Conservation (phyloP, 2,113 vertebrate species). For the Nettapus auritus region DNA sequence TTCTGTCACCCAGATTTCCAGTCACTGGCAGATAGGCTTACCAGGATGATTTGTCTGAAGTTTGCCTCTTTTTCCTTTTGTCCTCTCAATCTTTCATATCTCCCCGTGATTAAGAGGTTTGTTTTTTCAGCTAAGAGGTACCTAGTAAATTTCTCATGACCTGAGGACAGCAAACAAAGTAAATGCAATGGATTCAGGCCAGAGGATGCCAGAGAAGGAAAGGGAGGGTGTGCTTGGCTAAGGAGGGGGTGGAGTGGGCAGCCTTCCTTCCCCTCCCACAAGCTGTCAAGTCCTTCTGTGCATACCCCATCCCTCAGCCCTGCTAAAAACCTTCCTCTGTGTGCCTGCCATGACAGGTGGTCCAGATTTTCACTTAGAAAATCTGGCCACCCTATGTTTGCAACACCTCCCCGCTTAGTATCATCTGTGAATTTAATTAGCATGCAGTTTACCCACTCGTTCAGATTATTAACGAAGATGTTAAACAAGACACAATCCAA, state of each 20-base stretch:
- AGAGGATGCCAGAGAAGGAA: background rate
- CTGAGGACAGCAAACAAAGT: background rate
- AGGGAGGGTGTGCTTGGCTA: background rate
- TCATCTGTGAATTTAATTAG: slow-evolving; percentile 81
- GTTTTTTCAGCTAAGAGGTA: background rate
- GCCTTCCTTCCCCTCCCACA: slow-evolving; percentile 40
- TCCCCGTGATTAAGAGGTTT: background rate
- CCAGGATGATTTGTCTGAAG: background rate
- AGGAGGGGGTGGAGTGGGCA: slow-evolving; percentile 41
- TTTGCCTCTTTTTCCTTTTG: background rate
- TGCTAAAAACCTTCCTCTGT: slow-evolving; percentile 54
- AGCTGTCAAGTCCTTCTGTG: slow-evolving; percentile 66
- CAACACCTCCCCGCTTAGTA: slow-evolving; percentile 72
- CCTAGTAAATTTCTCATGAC: slow-evolving; percentile 23
- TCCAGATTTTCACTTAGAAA: slow-evolving; percentile 71
- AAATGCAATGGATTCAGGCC: slow-evolving; percentile 9
- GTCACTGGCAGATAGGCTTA: background rate
- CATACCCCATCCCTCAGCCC: slow-evolving; percentile 25
- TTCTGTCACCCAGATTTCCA: background rate
- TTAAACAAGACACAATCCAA: slow-evolving; percentile 68
- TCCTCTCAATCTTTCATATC: background rate
- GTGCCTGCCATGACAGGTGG: slow-evolving; percentile 71
- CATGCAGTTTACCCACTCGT: slow-evolving; percentile 66
- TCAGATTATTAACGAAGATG: slow-evolving; percentile 78
- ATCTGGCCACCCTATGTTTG: slow-evolving; percentile 73